These are phyloP conservation scores for Rachycentron canadum DNA, from an alignment of 2,797 vertebrate species.

Conservation along the genomic window DNA sequence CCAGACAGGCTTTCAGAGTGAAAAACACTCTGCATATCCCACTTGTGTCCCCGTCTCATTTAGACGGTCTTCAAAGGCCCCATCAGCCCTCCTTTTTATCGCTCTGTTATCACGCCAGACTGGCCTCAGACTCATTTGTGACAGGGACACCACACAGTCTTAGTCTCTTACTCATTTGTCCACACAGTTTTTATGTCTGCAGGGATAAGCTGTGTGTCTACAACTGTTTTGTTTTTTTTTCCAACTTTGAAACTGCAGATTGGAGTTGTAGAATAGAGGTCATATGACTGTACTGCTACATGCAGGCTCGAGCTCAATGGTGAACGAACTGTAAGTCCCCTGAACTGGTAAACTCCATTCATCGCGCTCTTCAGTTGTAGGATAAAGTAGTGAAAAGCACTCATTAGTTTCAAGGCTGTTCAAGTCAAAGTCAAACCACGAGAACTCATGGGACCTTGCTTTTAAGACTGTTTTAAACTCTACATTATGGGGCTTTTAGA, in stretches of 20 bases:
- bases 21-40: constrained; percentile 49
- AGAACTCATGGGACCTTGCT: constrained; percentile 11
- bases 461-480: neutral
- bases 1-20: constrained; percentile 45
- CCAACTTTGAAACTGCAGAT: constrained; percentile 23
- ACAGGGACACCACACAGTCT: constrained; percentile 38
- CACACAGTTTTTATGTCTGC: constrained; percentile 30
- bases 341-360: constrained; percentile 34
- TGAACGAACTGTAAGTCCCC: constrained; percentile 13
- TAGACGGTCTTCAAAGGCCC: constrained; percentile 59
- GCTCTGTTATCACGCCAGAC: constrained; percentile 58
- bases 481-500: neutral
- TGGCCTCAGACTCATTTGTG: constrained; percentile 57
- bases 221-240: neutral
- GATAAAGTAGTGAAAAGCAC: constrained; percentile 35
- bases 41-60: constrained; percentile 49
- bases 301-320: neutral
- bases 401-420: constrained; percentile 34
- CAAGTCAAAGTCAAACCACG: constrained; percentile 47
- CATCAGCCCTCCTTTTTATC: constrained; percentile 62
- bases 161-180: constrained; percentile 38
- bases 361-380: constrained; percentile 20
- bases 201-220: constrained; percentile 9
- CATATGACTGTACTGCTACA: constrained; percentile 5
- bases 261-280: constrained; percentile 18